Base-by-base conservation (phyloP, 1,140 invertebrate genomes). In the Temnothorax nylanderi region DNA sequence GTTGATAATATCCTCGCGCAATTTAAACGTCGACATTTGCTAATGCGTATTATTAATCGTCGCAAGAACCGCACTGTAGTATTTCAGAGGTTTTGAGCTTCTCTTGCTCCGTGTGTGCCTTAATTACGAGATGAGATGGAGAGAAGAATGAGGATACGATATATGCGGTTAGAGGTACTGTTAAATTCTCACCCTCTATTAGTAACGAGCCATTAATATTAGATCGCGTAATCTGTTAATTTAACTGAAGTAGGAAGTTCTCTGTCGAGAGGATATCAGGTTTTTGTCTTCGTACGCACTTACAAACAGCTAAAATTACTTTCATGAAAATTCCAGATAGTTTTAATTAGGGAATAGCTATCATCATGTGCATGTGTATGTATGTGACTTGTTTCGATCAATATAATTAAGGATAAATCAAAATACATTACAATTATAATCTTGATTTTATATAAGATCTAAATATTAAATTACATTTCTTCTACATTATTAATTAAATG, bases 131-230 rank as follows among this genome's bases (percentile, higher is more conserved):
- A 51, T 60, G 0, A 78, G 71, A 74, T 74, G 32, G 56, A 84
- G 44, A 72, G 44, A 77, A 64, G 85, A 78, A 54, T 72, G 56
- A 37, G 44, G 44, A 76, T 58, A 34, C 44, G 69, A 85, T 54
- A 81, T 74, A 81, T 74, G 74, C 69, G 54, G 72, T 65, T 69
- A 86, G 26, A 60, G 10, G 41, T 89, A 82, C 77, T 74, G 85
- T 90, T 90, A 87, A 64, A 78, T 90, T 89, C 76, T 87, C 88
- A 76, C 54, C 67, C 69, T 89, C 58, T 44, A 62, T 62, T 49
- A 44, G 11, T 51, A 75, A n/a, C n/a, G 41, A 54, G 37, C 18
- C 34, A 78, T 81, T 88, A 86, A 85, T 88, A 67, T 91, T 56
- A 67, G 67, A 56, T 76, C 67, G 58, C 65, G 54, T 85, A 87